These are phyloP conservation scores for Meiosimyza platycephala DNA, from an alignment of 2,888 invertebrate species.

Conservation along the genomic window DNA sequence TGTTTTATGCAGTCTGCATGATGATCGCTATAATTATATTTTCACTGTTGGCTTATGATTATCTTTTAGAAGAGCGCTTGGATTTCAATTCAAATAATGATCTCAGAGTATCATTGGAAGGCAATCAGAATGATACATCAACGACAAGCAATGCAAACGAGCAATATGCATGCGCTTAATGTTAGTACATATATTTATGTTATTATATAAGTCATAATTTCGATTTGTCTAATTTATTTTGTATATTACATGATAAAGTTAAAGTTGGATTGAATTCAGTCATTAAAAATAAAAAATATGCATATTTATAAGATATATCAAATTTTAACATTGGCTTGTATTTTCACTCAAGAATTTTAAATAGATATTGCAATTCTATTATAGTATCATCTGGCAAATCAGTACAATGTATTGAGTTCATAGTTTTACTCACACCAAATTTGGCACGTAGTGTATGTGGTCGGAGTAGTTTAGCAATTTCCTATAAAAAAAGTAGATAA, in stretches of 20 bases:
- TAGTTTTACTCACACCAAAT: conserved; percentile 83
- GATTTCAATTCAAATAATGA: conserved; percentile 42
- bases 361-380: conserved; percentile 85
- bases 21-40: conserved; percentile 60
- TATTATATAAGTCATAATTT: conserved; percentile 22
- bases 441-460: conserved; percentile 86
- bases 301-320: background rate
- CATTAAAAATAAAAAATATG: conserved; percentile 7
- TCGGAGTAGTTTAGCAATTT: conserved; percentile 85
- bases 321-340: background rate
- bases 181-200: conserved; percentile 26
- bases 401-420: conserved; percentile 93
- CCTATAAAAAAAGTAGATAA: conserved; percentile 68
- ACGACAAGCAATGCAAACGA: conserved; percentile 47
- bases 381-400: conserved; percentile 89
- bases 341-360: conserved; percentile 73
- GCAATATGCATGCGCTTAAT: conserved; percentile 40
- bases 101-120: conserved; percentile 30
- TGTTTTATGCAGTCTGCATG: conserved; percentile 65
- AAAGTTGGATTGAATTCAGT: background rate
- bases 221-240: conserved; percentile 12
- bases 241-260: conserved; percentile 2
- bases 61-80: conserved; percentile 54
- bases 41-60: conserved; percentile 61
- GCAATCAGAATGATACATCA: conserved; percentile 45